phyloP scores from a whole-genome alignment of 1,140 invertebrate species.

The Drosophila pallidifrons region DNA sequence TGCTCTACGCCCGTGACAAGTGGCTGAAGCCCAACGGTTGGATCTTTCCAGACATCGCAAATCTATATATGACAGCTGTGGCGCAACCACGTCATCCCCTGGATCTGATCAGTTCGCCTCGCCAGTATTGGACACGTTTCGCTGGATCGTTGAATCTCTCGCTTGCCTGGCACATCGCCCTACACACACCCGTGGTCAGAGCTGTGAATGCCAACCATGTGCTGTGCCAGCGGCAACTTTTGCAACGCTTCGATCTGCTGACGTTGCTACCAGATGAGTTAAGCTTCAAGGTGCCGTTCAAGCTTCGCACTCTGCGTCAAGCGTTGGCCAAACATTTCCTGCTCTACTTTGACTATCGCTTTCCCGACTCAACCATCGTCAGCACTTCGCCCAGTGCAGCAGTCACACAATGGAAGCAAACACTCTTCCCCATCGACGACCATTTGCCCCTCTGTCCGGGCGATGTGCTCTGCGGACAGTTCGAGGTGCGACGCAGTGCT shows the following conservation, averaged over 20 bases:
- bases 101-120: not conserved
- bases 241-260: constrained; percentile 34
- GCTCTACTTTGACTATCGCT: constrained; percentile 45
- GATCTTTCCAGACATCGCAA: constrained; percentile 37
- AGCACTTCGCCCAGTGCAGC: constrained; percentile 27
- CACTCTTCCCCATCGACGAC: constrained; percentile 45
- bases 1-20: constrained; percentile 45
- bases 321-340: constrained; percentile 33
- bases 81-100: constrained; percentile 2
- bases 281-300: constrained; percentile 31
- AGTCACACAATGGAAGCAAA: constrained; percentile 48
- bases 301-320: constrained; percentile 18
- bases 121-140: constrained; percentile 23
- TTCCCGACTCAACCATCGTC: not conserved
- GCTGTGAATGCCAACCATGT: constrained; percentile 8
- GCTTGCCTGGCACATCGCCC: constrained; percentile 2
- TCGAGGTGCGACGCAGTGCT: constrained; percentile 5
- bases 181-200: constrained; percentile 10
- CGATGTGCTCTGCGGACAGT: constrained; percentile 13
- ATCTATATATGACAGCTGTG: constrained; percentile 31
- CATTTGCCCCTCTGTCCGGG: constrained; percentile 34
- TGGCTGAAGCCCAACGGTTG: constrained; percentile 44
- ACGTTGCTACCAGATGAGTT: constrained; percentile 17
- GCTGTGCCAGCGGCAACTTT: constrained; percentile 21
- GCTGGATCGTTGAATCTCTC: constrained; percentile 28